These are phyloP conservation scores for Melospiza melodia DNA, from an alignment of 2,113 vertebrate species.

Conservation along the genomic window DNA sequence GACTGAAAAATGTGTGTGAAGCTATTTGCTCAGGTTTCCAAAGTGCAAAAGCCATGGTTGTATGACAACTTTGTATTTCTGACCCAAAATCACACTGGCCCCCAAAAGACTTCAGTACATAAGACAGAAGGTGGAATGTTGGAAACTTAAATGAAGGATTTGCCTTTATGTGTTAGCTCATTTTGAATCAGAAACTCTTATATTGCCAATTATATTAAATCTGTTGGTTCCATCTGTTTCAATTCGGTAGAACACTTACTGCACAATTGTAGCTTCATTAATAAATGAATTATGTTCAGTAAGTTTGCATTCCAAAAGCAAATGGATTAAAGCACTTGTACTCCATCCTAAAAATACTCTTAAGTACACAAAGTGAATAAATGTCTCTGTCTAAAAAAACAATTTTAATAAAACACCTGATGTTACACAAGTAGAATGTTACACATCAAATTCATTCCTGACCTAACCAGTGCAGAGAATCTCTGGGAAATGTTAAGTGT, in stretches of 20 bases:
- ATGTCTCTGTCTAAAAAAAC: not conserved
- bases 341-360: not conserved
- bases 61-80: not conserved
- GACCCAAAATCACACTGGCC: fast-evolving
- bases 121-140: not conserved
- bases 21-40: not conserved
- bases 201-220: not conserved
- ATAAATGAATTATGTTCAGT: not conserved
- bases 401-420: not conserved
- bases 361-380: not conserved
- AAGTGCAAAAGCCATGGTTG: not conserved
- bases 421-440: not conserved
- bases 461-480: not conserved
- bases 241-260: not conserved
- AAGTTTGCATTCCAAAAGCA: not conserved
- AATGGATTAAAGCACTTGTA: not conserved
- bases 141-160: not conserved
- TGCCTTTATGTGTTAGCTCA: not conserved
- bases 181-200: not conserved
- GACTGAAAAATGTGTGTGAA: not conserved
- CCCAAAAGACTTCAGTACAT: not conserved
- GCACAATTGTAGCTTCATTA: not conserved
- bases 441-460: not conserved
- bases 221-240: not conserved
- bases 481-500: not conserved